Conservation (phyloP, 1,140 invertebrate species). For the Phenacoccus solenopsis region DNA sequence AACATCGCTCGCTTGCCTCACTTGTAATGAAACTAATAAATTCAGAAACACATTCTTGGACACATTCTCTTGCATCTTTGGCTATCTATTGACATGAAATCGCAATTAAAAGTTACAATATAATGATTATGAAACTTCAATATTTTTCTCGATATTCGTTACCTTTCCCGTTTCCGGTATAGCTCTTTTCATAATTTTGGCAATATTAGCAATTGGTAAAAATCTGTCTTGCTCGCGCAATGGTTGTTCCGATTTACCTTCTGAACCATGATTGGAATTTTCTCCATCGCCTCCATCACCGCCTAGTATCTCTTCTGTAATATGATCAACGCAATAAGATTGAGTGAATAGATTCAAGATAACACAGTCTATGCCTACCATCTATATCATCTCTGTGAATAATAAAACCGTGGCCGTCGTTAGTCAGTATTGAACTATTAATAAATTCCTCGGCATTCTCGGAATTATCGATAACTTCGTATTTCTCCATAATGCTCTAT, state of each 20-base stretch:
- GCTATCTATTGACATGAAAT: conserved; percentile 60
- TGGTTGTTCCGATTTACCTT: conserved; percentile 37
- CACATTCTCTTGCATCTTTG: conserved; percentile 97
- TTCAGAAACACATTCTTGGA: conserved; percentile 99
- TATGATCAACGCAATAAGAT: neutral
- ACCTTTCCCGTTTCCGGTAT: conserved; percentile 93
- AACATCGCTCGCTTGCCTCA: conserved; percentile 91
- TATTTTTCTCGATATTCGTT: conserved; percentile 27
- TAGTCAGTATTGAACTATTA: neutral
- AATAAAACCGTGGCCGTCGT: conserved; percentile 6
- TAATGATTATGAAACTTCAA: neutral
- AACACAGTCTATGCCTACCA: neutral
- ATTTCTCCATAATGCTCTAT: conserved; percentile 13
- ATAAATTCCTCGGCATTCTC: neutral
- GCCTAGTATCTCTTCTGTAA: neutral
- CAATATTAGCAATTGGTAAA: conserved; percentile 95
- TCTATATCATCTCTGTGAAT: conserved; percentile 8
- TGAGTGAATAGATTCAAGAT: neutral
- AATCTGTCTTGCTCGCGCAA: conserved; percentile 87
- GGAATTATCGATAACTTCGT: neutral
- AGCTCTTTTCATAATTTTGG: conserved; percentile 97
- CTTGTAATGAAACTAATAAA: conserved; percentile 99
- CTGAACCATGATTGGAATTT: neutral
- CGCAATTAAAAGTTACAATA: neutral
- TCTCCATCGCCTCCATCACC: neutral